These are phyloP conservation scores for Girardia tigrina DNA, from an alignment of 2,888 invertebrate species.

Conservation along the genomic window DNA sequence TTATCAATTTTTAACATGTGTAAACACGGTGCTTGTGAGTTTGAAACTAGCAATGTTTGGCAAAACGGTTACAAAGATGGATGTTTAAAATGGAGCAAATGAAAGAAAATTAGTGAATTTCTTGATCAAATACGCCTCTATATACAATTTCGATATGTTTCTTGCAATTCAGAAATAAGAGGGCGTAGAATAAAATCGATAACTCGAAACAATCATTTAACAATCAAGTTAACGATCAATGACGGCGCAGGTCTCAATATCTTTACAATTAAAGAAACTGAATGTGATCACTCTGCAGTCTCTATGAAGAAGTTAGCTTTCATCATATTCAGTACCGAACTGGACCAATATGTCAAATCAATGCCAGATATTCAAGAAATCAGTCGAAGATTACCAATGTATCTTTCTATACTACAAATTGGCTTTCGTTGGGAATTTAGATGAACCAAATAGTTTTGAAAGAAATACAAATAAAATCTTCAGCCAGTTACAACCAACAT, in stretches of 20 bases:
- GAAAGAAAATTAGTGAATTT: too few relatives aligned
- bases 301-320: conserved; percentile 68
- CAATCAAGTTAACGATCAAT: conserved; percentile 63
- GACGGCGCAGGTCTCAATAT: conserved; percentile 67
- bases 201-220: too few relatives aligned
- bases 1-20: too few relatives aligned
- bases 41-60: too few relatives aligned
- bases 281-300: conserved; percentile 67
- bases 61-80: too few relatives aligned
- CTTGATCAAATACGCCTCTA: too few relatives aligned
- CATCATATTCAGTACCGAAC: conserved; percentile 70
- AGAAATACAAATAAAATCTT: background rate
- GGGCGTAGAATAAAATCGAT: too few relatives aligned
- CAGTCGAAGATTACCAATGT: conserved; percentile 65
- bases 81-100: too few relatives aligned
- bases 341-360: conserved; percentile 70
- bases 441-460: background rate
- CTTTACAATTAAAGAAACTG: conserved; percentile 68
- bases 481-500: background rate
- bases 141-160: too few relatives aligned
- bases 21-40: too few relatives aligned
- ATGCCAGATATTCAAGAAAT: conserved; percentile 76
- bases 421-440: conserved; percentile 66
- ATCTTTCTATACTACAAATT: conserved; percentile 70
- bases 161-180: too few relatives aligned